Base-by-base conservation (phyloP, 2,888 invertebrate genomes). In the Fragum sueziense region DNA sequence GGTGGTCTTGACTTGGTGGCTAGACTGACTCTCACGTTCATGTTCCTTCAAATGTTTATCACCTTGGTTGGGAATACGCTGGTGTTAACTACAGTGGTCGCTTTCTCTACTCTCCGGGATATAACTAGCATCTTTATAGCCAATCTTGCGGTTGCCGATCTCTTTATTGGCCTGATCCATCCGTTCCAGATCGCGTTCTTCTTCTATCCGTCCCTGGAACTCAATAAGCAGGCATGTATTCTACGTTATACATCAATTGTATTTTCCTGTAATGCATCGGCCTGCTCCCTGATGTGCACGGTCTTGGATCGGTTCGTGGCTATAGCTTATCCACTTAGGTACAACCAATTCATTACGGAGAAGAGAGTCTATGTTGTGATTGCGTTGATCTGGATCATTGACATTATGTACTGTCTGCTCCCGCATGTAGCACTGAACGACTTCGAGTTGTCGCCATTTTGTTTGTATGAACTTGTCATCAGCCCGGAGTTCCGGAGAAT, bases 291-390 rank as follows among this genome's bases (percentile, higher is more conserved):
- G 65, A 70, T 79, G 11, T 85, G 85, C 29, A 86, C 86, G 0
- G 82, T 86, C 2, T 22, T 85, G 0, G 89, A 89, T 70, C 68
- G 85, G 2, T 87, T 74, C 52, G 70, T 89, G 20, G 86, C 88
- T n/a, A 86, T 89, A 25, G 57, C 71, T 27, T 76, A 79, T 61
- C 84, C 85, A 2, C 73, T 85, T 17, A 67, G 65, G 41, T 88
- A 87, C 69, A 70, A 70, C 0, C 52, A 52, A 25, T 75, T 85
- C 20, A 94, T 84, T 95, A 95, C 83, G 14, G 74, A 74, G 57
- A 79, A 70, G 51, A 65, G 69, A 20, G 82, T 82, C 2, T 80
- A 85, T 29, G 29, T 68, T n/a, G 59, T 86, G 17, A 80, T 88
- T 0, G 51, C 61, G 14, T 27, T 76, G 0, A 77, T 83, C 22